These are phyloP conservation scores for Penelope pileata DNA, from an alignment of 2,113 vertebrate species.

Conservation along the genomic window DNA sequence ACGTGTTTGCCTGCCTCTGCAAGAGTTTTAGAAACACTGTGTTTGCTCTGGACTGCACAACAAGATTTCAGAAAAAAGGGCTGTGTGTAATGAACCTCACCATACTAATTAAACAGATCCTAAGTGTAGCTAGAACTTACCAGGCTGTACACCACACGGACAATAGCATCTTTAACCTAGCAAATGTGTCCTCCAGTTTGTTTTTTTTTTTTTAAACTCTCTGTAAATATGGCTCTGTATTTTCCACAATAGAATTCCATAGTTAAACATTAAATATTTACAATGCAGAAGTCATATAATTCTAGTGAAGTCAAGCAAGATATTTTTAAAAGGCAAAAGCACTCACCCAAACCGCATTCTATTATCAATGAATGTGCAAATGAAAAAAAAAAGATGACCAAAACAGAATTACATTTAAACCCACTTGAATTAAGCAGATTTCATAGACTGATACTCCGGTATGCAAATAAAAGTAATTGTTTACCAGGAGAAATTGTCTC, in stretches of 20 bases:
- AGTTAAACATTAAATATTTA: not conserved
- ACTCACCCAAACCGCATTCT: not conserved
- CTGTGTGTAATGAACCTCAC: not conserved
- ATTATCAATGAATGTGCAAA: not conserved
- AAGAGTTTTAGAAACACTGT: not conserved
- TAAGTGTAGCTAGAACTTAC: not conserved
- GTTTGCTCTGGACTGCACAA: not conserved
- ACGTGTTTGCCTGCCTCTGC: not conserved
- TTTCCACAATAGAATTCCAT: not conserved
- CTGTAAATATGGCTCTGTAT: not conserved
- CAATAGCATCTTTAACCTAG: not conserved
- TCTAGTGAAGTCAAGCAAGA: not conserved
- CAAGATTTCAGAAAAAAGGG: not conserved
- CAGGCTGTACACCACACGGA: too few species aligned
- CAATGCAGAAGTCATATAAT: not conserved
- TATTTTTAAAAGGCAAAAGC: not conserved
- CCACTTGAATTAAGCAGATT: not conserved
- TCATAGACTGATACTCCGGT: not conserved
- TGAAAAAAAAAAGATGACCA: not conserved
- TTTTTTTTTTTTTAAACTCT: too few species aligned
- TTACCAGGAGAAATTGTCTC: constrained; percentile 93
- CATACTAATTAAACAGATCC: accelerated
- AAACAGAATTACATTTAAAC: not conserved
- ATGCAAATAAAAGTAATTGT: not conserved
- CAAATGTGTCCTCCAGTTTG: not conserved